These are phyloP conservation scores for Pharmacophagus antenor DNA, from an alignment of 2,888 invertebrate species.

Conservation along the genomic window DNA sequence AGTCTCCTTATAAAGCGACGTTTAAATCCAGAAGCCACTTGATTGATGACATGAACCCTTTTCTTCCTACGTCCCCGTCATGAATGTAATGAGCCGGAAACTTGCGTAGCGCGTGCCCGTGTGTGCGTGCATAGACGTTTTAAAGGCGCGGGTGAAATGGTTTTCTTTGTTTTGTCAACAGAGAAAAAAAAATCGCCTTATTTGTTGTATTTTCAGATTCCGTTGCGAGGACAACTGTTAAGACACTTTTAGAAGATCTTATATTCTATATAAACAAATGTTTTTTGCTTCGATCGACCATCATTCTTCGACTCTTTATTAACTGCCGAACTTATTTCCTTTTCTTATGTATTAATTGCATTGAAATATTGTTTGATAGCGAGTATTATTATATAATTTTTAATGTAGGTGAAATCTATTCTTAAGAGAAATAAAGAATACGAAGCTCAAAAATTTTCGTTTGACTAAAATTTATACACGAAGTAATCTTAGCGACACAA, in stretches of 20 bases:
- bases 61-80: constrained; percentile 26
- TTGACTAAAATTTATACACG: no score
- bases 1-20: constrained; percentile 15
- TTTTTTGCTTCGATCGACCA: no score
- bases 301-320: no score
- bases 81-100: constrained; percentile 28
- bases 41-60: constrained; percentile 30
- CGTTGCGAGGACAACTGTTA: background rate
- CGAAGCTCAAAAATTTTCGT: no score
- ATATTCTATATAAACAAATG: no score
- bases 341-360: no score
- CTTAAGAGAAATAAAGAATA: no score
- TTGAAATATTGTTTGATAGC: no score
- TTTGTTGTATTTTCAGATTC: background rate
- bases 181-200: constrained; percentile 1
- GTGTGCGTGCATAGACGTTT: constrained; percentile 16
- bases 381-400: no score
- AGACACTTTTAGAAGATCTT: background rate
- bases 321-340: no score
- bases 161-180: constrained; percentile 3
- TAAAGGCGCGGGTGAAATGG: constrained; percentile 1
- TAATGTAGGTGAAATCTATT: no score
- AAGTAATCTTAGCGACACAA: no score
- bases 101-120: constrained; percentile 4
- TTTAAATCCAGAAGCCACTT: constrained; percentile 22